A percentile compares a stretch with the other conserved stretches of the same genome.
These are phyloP conservation scores for Dermochelys coriacea DNA, from an alignment of 2,797 vertebrate genomes.

Conservation along the genomic window DNA sequence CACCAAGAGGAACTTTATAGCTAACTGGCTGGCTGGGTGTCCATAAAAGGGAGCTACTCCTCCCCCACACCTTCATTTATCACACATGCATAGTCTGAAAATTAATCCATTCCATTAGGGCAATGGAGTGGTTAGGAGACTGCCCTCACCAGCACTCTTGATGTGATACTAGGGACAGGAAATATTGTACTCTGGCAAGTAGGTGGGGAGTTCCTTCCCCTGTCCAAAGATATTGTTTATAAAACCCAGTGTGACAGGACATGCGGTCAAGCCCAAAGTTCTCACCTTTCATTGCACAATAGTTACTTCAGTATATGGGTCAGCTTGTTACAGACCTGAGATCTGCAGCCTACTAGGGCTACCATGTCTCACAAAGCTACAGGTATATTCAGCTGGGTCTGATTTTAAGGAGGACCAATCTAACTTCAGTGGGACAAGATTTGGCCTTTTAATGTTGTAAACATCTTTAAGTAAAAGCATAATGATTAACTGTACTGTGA, in stretches of 20 bases:
- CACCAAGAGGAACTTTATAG: no score
- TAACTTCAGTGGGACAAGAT: background rate
- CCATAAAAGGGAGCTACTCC: no score
- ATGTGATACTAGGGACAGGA: background rate
- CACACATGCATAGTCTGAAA: background rate
- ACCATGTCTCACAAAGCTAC: background rate
- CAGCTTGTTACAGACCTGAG: background rate
- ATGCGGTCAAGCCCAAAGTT: background rate
- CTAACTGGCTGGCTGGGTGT: no score
- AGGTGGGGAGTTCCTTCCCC: no score
- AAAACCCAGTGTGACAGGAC: background rate
- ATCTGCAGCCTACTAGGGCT: background rate
- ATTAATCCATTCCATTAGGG: background rate
- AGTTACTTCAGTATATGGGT: background rate
- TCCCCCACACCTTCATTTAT: no score
- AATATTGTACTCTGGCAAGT: background rate
- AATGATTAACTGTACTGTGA: background rate
- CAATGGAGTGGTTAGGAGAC: background rate
- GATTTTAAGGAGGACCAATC: no score
- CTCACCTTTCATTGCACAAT: background rate
- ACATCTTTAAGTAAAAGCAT: background rate
- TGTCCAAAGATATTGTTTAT: no score
- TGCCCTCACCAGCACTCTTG: background rate
- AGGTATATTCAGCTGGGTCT: background rate
- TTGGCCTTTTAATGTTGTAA: background rate